Evolutionary conservation across 2,888 invertebrate species (phyloP), one percentile per base, ranked within the genome.

Genomic region (Drosophila setosimentum): DNA sequence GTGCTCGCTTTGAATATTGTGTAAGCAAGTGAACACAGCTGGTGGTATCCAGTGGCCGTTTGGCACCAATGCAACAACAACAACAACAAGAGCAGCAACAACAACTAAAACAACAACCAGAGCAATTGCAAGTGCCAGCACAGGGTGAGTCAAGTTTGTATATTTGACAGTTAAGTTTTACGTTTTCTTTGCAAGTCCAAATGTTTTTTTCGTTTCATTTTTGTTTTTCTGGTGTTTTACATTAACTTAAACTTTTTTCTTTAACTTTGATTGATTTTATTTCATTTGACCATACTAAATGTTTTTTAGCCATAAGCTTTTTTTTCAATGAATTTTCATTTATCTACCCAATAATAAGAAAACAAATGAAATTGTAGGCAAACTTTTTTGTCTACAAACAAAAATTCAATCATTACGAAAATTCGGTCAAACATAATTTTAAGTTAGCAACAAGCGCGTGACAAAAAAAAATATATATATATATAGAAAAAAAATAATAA

Each of bases 41-140:
- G 98, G 98, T 98, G 98, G 98, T 98, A 98, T 98, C 98, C 98
- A 98, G 97, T 97, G 94, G 94, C 95, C 95, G 94, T 94, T 64
- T 51, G 87, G 87, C 86, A 91, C 76, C 63, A 73, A 78, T 79
- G 76, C 86, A 88, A 69, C 84, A 76, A 49, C 59, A 72, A 62
- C 65, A 72, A 58, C 61, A 57, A 53, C 50, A 54, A 10, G 30
- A 61, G 42, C 40, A 61, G 59, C 66, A 6, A 18, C 48, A 65
- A 62, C 67, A 63, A 37, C n/a, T 0, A 42, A 57, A 65, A n/a
- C 16, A 45, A 50, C 18, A 10, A 18, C 8, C 13, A 24, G 45
- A 16, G 45, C 7, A 27, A 49, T 27, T 24, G 53, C 27, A 42
- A 59, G 21, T 50, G 18, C 37, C 29, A 21, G 33, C 49, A 78